These are phyloP conservation scores for Leuciscus idus DNA, from an alignment of 2,113 vertebrate species.

Conservation along the genomic window DNA sequence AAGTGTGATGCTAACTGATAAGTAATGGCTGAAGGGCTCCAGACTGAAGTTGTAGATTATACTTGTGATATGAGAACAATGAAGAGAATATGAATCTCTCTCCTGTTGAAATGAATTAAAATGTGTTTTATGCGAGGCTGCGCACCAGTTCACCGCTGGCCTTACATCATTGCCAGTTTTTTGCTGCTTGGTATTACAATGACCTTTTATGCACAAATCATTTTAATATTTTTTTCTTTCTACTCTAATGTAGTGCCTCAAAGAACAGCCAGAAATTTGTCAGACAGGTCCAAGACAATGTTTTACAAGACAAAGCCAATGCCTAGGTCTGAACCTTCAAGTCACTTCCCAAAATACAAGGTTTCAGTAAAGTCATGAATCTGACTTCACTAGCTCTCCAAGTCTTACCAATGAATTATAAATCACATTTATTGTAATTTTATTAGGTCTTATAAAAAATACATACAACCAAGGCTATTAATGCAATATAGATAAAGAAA, in stretches of 20 bases:
- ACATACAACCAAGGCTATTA: background rate
- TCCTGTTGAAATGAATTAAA: slow-evolving; percentile 16
- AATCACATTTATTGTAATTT: slow-evolving; percentile 17
- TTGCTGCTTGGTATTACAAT: background rate
- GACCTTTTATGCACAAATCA: background rate
- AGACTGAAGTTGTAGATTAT: slow-evolving; percentile 23
- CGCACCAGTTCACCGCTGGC: background rate
- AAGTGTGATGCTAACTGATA: slow-evolving; percentile 39
- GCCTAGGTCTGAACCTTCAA: background rate
- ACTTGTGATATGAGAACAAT: slow-evolving; percentile 4
- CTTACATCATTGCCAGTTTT: background rate
- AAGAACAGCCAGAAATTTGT: background rate
- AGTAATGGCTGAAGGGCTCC: slow-evolving; percentile 25
- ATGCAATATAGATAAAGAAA: background rate
- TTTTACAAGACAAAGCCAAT: slow-evolving; percentile 21
- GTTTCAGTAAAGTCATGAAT: background rate
- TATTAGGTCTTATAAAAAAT: slow-evolving; percentile 19
- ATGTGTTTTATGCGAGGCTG: background rate
- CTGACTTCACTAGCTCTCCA: background rate
- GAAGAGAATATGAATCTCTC: slow-evolving; percentile 14
- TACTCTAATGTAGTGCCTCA: background rate
- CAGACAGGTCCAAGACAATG: background rate
- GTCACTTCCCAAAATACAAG: background rate
- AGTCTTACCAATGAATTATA: slow-evolving; percentile 2
- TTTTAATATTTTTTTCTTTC: background rate